phyloP scores from a whole-genome alignment of 2,113 vertebrate species.

The Balaeniceps rex region DNA sequence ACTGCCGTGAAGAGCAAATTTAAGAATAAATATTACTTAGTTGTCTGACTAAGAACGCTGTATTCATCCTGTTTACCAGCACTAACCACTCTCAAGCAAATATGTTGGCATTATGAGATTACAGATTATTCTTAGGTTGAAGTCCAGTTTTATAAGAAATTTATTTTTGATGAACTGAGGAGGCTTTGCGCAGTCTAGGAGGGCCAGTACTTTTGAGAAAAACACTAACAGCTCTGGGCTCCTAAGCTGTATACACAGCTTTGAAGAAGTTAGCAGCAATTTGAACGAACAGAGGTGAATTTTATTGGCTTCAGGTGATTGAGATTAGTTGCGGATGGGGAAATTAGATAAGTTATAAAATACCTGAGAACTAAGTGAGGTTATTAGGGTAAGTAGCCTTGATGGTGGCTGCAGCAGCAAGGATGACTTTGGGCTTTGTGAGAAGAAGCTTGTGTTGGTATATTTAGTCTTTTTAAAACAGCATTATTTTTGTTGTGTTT shows the following conservation, averaged over 20 bases:
- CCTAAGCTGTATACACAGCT: fast-evolving
- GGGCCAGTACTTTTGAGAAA: not conserved
- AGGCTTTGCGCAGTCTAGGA: not conserved
- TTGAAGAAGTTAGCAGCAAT: not conserved
- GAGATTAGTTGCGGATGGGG: not conserved
- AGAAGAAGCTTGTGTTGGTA: not conserved
- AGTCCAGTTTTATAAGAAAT: not conserved
- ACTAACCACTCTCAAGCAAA: not conserved
- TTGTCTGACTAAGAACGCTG: not conserved
- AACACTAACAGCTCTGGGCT: not conserved
- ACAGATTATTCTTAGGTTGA: not conserved
- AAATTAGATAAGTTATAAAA: not conserved
- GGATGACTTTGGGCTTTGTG: not conserved
- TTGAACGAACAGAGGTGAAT: not conserved
- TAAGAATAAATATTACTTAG: not conserved
- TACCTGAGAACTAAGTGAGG: not conserved
- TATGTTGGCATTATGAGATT: not conserved
- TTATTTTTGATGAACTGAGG: not conserved
- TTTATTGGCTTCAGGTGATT: not conserved
- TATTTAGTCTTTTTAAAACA: not conserved
- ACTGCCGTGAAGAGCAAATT: not conserved
- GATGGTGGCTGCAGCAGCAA: fast-evolving
- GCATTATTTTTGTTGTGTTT: not conserved
- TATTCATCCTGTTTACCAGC: not conserved
- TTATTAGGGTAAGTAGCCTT: fast-evolving